A percentile compares a stretch with the other conserved stretches of the same genome.
Conservation (phyloP, 1,140 invertebrate genomes). For the Meloidogyne hapla region DNA sequence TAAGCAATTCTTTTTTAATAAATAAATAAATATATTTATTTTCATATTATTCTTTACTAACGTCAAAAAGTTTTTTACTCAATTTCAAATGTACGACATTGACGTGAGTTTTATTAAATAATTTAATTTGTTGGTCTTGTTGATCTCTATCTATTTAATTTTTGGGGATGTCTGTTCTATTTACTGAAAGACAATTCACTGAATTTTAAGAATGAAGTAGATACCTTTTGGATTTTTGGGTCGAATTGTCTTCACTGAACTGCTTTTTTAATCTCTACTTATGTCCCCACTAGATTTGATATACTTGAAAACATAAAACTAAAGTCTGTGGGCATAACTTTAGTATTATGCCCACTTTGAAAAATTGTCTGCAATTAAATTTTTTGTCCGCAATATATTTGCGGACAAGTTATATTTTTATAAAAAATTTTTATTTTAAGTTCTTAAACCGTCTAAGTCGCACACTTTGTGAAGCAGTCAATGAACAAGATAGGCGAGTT, state of each 20-base stretch:
- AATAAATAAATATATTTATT: neutral
- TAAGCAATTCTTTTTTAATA: neutral
- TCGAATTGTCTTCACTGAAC: too few relatives aligned
- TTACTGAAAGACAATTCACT: too few relatives aligned
- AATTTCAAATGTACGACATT: neutral
- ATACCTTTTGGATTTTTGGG: too few relatives aligned
- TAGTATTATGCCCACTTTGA: too few relatives aligned
- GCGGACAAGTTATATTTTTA: neutral
- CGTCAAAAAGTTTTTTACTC: neutral
- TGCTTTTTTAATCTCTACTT: too few relatives aligned
- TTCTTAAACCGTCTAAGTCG: slow-evolving; percentile 32
- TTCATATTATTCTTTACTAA: neutral
- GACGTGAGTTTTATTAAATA: neutral
- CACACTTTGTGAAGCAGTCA: slow-evolving; percentile 26
- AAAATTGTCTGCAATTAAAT: neutral
- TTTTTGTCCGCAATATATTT: neutral
- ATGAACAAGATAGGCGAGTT: slow-evolving; percentile 31
- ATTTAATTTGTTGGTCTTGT: too few relatives aligned
- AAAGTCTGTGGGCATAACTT: too few relatives aligned
- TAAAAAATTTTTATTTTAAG: slow-evolving; percentile 21
- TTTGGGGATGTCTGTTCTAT: too few relatives aligned
- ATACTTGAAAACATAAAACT: too few relatives aligned
- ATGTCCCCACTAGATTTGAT: too few relatives aligned
- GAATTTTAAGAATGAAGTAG: too few relatives aligned
- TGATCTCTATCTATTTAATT: too few relatives aligned